Evolutionary conservation across 1,140 invertebrate species (phyloP).

Genomic region (Drosophila equinoxialis): DNA sequence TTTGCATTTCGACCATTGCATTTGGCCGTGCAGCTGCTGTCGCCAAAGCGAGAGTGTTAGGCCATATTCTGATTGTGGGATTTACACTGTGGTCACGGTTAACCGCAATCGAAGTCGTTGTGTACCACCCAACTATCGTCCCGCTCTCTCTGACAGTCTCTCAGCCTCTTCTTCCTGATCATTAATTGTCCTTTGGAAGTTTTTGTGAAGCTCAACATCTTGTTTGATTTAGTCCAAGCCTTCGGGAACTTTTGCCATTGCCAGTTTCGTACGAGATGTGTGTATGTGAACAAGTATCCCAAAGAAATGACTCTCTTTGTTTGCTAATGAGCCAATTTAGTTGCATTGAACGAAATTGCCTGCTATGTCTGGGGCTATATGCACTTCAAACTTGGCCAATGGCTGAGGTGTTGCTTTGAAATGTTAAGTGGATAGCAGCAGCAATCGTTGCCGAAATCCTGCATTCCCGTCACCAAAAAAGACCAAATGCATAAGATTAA

Average conservation of each 20-base stretch:
- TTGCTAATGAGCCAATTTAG: conserved; percentile 79
- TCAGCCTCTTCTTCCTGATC: conserved; percentile 26
- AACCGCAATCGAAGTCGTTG: conserved; percentile 69
- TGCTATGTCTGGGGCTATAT: conserved; percentile 41
- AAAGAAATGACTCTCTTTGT: conserved; percentile 53
- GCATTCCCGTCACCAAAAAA: neutral
- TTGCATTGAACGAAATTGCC: conserved; percentile 71
- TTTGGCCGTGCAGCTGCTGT: conserved; percentile 74
- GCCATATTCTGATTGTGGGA: conserved; percentile 46
- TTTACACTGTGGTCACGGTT: conserved; percentile 64
- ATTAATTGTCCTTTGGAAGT: conserved; percentile 54
- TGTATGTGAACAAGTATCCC: neutral
- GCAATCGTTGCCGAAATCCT: conserved; percentile 12
- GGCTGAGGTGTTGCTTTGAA: conserved; percentile 51
- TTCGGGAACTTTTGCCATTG: conserved; percentile 51
- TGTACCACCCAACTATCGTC: neutral
- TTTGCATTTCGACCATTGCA: conserved; percentile 75
- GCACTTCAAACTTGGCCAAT: conserved; percentile 61
- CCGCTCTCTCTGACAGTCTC: conserved; percentile 11
- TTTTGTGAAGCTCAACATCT: conserved; percentile 16
- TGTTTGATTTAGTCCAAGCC: conserved; percentile 54
- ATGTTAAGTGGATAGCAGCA: conserved; percentile 42
- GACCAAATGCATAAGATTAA: neutral
- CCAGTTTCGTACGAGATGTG: conserved; percentile 3
- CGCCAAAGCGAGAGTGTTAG: conserved; percentile 51